These are phyloP conservation scores for Anodontia alba DNA, from an alignment of 2,888 invertebrate species.

Conservation along the genomic window DNA sequence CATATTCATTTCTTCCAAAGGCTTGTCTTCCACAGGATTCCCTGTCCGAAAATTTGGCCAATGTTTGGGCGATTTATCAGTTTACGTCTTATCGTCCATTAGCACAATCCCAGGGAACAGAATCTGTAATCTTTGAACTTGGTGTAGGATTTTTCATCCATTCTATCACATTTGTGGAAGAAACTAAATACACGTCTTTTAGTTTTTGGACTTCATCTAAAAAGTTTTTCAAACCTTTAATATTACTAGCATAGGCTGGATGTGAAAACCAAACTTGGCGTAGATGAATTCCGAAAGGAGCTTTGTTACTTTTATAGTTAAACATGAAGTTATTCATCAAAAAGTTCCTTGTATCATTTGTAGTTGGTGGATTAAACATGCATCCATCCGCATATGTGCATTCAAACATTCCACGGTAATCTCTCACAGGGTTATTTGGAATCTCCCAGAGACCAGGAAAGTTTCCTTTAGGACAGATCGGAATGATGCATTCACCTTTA, in stretches of 20 bases:
- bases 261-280: constrained; percentile 91
- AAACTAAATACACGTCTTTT: constrained; percentile 72
- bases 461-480: constrained; percentile 63
- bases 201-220: constrained; percentile 59
- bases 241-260: constrained; percentile 59
- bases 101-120: constrained; percentile 67
- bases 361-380: constrained; percentile 67
- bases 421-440: constrained; percentile 84
- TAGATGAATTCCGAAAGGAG: constrained; percentile 93
- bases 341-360: constrained; percentile 84
- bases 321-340: constrained; percentile 91
- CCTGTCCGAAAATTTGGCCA: no score
- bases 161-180: constrained; percentile 66
- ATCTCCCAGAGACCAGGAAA: constrained; percentile 88
- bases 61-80: no score
- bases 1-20: no score
- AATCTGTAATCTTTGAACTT: constrained; percentile 50
- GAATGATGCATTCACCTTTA: constrained; percentile 58
- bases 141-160: constrained; percentile 75
- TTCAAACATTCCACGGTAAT: constrained; percentile 62
- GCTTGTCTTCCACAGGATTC: no score
- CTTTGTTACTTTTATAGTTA: constrained; percentile 88
- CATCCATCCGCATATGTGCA: constrained; percentile 80
- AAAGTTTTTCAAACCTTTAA: constrained; percentile 68
- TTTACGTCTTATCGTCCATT: no score